phyloP scores from a whole-genome alignment of 2,113 vertebrate species.

The Gallinago media region DNA sequence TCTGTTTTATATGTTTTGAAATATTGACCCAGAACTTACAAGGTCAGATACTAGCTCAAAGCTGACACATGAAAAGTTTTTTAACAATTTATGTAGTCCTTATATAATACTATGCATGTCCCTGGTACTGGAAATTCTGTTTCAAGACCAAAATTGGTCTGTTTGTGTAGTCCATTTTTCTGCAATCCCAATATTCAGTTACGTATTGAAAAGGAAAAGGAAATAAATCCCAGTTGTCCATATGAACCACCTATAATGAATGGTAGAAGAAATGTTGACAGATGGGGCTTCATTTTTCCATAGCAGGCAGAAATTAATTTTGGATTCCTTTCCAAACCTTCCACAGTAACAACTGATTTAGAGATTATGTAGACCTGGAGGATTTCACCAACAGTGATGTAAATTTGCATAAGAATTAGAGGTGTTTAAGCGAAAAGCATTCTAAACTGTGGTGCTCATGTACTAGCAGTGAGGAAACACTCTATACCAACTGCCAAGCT shows the following conservation, averaged over 20 bases:
- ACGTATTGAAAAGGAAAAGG: not conserved
- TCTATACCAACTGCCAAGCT: not conserved
- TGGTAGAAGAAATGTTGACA: not conserved
- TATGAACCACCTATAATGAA: not conserved
- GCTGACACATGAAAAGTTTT: not conserved
- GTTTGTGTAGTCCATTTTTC: not conserved
- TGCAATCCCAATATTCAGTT: not conserved
- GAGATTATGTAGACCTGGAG: not conserved
- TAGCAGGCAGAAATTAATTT: constrained; percentile 12
- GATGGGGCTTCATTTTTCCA: not conserved
- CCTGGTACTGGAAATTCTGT: not conserved
- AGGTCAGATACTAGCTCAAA: not conserved
- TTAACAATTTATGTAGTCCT: not conserved
- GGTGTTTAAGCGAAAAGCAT: not conserved
- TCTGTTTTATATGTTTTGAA: not conserved
- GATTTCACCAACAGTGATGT: not conserved
- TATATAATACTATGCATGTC: not conserved
- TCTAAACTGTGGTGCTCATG: not conserved
- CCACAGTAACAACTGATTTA: not conserved
- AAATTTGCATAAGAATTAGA: not conserved
- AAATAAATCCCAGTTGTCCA: not conserved
- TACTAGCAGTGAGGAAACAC: not conserved
- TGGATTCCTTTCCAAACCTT: not conserved
- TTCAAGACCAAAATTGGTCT: not conserved
- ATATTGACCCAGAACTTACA: not conserved